Conservation (phyloP, 2,113 vertebrate genomes). For the Campylomormyrus tamandua region DNA sequence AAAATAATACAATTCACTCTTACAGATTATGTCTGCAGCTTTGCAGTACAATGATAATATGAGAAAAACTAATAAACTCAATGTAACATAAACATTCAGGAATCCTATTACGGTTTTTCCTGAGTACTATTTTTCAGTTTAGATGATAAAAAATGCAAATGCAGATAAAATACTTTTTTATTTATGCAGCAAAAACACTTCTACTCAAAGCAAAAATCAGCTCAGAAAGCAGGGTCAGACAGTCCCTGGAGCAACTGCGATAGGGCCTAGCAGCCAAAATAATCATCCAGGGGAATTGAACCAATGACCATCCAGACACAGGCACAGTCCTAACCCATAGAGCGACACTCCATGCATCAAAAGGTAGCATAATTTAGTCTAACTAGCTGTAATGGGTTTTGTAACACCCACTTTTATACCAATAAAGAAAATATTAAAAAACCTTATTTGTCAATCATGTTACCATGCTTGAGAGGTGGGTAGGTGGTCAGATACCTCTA, state of each 20-base stretch:
- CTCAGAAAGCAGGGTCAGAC: neutral
- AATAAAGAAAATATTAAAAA: neutral
- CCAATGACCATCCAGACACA: neutral
- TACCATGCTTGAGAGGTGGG: neutral
- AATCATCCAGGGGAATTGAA: neutral
- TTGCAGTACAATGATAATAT: neutral
- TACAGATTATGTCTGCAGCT: neutral
- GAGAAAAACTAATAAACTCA: neutral
- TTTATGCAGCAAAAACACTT: neutral
- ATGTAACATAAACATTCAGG: neutral
- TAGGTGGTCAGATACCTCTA: neutral
- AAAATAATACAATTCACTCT: neutral
- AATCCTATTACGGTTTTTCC: neutral
- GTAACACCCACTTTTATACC: neutral
- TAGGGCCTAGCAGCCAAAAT: neutral
- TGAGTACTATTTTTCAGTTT: neutral
- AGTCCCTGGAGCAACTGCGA: neutral
- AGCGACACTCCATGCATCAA: neutral
- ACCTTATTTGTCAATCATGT: neutral
- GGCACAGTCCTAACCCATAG: neutral
- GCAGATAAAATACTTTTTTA: neutral
- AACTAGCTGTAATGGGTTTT: neutral
- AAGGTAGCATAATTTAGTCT: neutral
- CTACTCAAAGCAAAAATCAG: neutral
- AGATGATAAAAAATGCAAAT: conserved; percentile 1